These are phyloP conservation scores for Oligia strigilis DNA, from an alignment of 2,888 invertebrate species.

Conservation along the genomic window DNA sequence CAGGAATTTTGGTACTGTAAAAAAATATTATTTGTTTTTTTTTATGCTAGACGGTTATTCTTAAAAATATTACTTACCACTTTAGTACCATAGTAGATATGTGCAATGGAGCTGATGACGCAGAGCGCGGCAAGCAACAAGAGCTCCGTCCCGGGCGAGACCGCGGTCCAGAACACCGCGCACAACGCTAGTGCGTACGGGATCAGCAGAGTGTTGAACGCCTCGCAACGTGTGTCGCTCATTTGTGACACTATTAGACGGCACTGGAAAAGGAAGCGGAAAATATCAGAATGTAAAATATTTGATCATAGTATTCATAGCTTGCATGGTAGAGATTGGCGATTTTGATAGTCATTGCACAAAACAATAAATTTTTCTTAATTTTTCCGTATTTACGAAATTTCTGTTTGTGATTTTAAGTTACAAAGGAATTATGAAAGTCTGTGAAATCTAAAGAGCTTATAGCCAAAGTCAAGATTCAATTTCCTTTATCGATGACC, in stretches of 20 bases:
- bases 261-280: constrained; percentile 91
- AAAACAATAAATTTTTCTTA: not conserved
- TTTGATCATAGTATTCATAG: not conserved
- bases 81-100: constrained; percentile 97
- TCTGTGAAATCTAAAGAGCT: not conserved
- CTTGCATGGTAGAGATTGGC: not conserved
- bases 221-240: constrained; percentile 97
- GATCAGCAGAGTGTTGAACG: constrained; percentile 93
- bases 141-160: constrained; percentile 91
- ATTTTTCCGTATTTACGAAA: not conserved
- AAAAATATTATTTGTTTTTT: no score
- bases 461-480: not conserved
- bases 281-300: not conserved
- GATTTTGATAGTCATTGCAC: not conserved
- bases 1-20: not conserved
- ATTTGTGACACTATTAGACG: constrained; percentile 99
- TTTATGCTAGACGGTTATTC: no score
- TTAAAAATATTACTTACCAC: constrained; percentile 95
- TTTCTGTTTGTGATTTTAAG: no score
- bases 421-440: not conserved
- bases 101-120: constrained; percentile 93
- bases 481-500: not conserved
- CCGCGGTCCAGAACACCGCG: constrained; percentile 78
- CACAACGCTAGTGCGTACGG: constrained; percentile 90
- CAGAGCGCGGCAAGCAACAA: constrained; percentile 93